These are phyloP conservation scores for Lasiommata megera DNA, from an alignment of 2,888 invertebrate species.

Conservation along the genomic window DNA sequence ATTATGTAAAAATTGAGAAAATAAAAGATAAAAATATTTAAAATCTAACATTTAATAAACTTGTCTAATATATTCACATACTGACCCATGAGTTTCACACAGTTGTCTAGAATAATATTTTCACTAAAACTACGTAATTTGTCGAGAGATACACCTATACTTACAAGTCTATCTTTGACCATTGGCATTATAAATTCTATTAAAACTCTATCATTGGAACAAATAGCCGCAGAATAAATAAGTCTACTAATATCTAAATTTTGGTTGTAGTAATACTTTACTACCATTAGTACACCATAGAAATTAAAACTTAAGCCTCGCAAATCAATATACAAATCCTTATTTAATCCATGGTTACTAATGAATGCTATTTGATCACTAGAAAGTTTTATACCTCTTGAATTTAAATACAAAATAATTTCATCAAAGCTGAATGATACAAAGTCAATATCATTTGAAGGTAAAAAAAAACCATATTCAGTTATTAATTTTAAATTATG, in stretches of 20 bases:
- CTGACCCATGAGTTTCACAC: slow-evolving; percentile 70
- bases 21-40: not conserved
- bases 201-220: slow-evolving; percentile 60
- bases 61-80: slow-evolving; percentile 73
- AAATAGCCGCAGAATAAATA: slow-evolving; percentile 70
- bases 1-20: not conserved
- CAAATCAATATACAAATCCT: slow-evolving; percentile 83
- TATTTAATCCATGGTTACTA: slow-evolving; percentile 80
- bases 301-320: slow-evolving; percentile 86
- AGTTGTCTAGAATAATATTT: slow-evolving; percentile 64
- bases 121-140: slow-evolving; percentile 50
- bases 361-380: slow-evolving; percentile 84
- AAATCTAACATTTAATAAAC: slow-evolving; percentile 74
- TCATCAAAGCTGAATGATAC: slow-evolving; percentile 82
- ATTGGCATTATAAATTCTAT: slow-evolving; percentile 64
- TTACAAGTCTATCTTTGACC: slow-evolving; percentile 52
- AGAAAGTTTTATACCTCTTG: slow-evolving; percentile 62
- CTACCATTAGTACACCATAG: slow-evolving; percentile 70
- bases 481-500: slow-evolving; percentile 89
- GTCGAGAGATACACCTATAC: slow-evolving; percentile 52
- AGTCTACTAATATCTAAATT: slow-evolving; percentile 64
- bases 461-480: slow-evolving; percentile 93
- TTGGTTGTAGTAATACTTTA: slow-evolving; percentile 66
- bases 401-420: slow-evolving; percentile 65
- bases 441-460: slow-evolving; percentile 85